Evolutionary conservation across 2,888 invertebrate species (phyloP), one percentile per base, ranked within the genome.

Genomic region (Cosmia pyralina): DNA sequence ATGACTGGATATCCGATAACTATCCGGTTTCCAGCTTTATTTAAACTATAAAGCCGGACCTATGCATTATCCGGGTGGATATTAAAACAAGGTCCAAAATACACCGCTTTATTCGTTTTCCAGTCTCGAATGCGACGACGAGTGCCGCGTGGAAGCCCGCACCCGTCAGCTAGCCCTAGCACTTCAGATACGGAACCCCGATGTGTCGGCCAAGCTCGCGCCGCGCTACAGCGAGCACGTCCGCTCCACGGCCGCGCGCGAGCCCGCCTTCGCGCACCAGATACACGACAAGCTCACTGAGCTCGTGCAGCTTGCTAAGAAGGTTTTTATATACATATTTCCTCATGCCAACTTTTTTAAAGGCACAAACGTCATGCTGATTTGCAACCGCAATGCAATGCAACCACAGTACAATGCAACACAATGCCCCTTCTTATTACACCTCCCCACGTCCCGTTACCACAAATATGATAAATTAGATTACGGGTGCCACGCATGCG

Each of bases 101-200:
- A 50, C 15, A 48, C 19, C 6, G 2, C 3, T 28, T 58, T 8
- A 22, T 59, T 19, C 8, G 17, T 53, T 10, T n/a, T 44, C 0
- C 90, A 98, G 98, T 4, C 93, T 99, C 89, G 98, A 99, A 84
- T 99, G 99, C 95, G 98, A 98, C 91, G 98, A 99, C 83, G 99
- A 99, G 88, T 99, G 99, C 93, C 97, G 98, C 71, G 94, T 98
- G 52, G 96, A 98, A 69, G 99, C 99, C 86, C 97, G 99, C 74
- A 99, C 99, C 91, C 97, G 98, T 3, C 97, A 98, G 67, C 92
- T 99, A 80, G 99, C 99, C 15, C 97, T 99, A 69, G 99, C 99
- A 6, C 96, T 99, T 57, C 99, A 99, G 95, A 98, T 99, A 83
- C 98, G 98, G 72, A 99, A 99, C 96, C 98, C 99, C 1, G 99